Evolutionary conservation across 2,888 invertebrate genomes (phyloP), one percentile per base, ranked within the genome.

Genomic region (Hybos culiciformis): DNA sequence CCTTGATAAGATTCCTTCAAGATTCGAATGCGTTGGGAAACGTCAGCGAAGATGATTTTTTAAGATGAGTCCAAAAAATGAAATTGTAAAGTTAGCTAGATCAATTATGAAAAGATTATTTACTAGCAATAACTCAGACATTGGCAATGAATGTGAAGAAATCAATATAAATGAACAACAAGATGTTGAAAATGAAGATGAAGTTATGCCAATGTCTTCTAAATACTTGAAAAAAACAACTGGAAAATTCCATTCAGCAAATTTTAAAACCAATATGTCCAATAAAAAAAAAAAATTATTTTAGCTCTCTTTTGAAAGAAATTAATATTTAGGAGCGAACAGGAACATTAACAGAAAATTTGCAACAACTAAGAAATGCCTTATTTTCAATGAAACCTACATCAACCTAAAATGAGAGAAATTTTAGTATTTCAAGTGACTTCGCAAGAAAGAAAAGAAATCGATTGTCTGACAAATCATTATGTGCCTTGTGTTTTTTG

Each of bases 401-500:
- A 36, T 34, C 34, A 34, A 32, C 32, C 7, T 17, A 32, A 32
- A 32, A 32, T 14, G 32, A 32, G n/a, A n/a, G 32, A 15, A 32
- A 36, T 12, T 36, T 19, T 36, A 20, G 20, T 6, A 20, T 36
- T 12, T 36, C 34, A 5, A 20, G 19, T 20, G 20, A 36, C n/a
- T 36, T 36, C 20, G n/a, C 20, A 20, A n/a, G 20, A 23, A 36
- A 20, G 20, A 36, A n/a, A n/a, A 36, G 34, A 36, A n/a, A n/a
- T 20, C 5, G 34, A 36, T 36, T 36, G 20, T 36, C 34, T 20
- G 34, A 36, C 20, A 36, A 36, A 9, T 37, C 19, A 20, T 19
- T 36, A 20, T n/a, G 20, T 20, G 19, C 20, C n/a, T 36, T 36
- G 20, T 36, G 34, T 36, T 36, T 36, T 36, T 36, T 36, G 20